Percentiles rank a stretch among this genome's conserved stretches.
Conservation (phyloP, 2,113 vertebrate species). For the Bos indicus region DNA sequence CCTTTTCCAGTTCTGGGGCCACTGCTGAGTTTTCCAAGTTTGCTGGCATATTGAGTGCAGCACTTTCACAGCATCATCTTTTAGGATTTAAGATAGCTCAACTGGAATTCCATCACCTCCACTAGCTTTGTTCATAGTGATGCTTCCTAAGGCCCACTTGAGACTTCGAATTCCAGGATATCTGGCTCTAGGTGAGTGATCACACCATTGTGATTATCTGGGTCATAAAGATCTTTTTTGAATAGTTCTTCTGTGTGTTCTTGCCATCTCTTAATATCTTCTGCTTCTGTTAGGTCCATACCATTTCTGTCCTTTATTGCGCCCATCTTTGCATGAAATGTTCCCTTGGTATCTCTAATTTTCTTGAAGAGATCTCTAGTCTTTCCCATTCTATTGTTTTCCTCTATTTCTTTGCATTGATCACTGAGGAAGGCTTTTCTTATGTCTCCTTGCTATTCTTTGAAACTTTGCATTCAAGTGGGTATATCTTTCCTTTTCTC, state of each 20-base stretch:
- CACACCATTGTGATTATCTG: neutral
- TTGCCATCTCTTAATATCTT: neutral
- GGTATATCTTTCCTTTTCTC: neutral
- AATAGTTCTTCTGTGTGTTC: neutral
- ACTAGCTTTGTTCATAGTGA: neutral
- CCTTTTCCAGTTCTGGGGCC: neutral
- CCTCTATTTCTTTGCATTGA: neutral
- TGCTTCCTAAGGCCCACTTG: neutral
- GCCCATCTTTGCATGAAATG: neutral
- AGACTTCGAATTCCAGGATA: neutral
- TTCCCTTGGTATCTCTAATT: neutral
- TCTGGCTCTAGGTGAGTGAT: neutral
- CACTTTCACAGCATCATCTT: neutral
- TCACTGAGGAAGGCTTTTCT: neutral
- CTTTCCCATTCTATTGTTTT: neutral
- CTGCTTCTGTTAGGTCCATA: neutral
- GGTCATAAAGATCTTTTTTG: neutral
- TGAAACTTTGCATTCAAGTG: neutral
- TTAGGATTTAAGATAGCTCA: neutral
- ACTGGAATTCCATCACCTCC: neutral
- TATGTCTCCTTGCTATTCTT: neutral
- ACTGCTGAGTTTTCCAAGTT: neutral
- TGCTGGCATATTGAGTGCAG: neutral
- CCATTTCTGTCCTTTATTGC: neutral
- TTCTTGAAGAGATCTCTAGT: neutral